Percentiles rank a stretch among this genome's conserved stretches.
Conservation (phyloP, 2,888 invertebrate species). For the Ommatoiulus sabulosus region DNA sequence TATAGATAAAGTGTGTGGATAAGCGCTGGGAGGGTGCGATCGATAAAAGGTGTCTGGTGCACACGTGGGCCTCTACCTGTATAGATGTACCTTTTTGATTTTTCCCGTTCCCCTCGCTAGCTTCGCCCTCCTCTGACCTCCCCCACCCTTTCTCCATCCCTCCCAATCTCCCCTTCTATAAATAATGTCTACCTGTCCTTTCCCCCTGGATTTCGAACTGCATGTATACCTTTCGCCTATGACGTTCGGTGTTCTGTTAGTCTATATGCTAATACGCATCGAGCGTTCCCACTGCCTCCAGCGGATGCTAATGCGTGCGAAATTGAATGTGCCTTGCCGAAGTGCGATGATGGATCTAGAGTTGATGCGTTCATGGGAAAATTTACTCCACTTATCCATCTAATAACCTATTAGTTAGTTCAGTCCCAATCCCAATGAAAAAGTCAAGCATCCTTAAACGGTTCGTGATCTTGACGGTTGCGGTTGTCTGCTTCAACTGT, state of each 20-base stretch:
- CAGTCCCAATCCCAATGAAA: not conserved
- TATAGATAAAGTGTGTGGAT: constrained; percentile 35
- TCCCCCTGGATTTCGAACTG: constrained; percentile 17
- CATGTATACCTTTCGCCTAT: not conserved
- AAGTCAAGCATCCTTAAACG: not conserved
- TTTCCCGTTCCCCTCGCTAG: constrained; percentile 41
- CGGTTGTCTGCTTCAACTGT: not conserved
- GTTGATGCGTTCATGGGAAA: not conserved
- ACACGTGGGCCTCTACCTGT: constrained; percentile 37
- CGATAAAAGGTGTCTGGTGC: constrained; percentile 45
- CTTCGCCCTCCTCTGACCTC: constrained; percentile 37
- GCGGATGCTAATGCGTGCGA: not conserved
- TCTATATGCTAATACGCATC: constrained; percentile 26
- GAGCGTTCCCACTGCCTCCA: not conserved
- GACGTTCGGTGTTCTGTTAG: not conserved
- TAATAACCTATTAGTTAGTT: not conserved
- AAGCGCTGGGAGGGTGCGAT: constrained; percentile 35
- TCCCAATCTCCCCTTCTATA: constrained; percentile 44
- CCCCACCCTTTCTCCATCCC: constrained; percentile 38
- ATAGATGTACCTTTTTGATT: constrained; percentile 32
- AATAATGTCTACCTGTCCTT: constrained; percentile 47
- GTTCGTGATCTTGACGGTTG: not conserved
- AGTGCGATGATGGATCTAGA: not conserved
- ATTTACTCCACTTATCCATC: not conserved
- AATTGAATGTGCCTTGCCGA: constrained; percentile 9